phyloP scores from a whole-genome alignment of 1,140 invertebrate genomes.

The Meteorus sp. region DNA sequence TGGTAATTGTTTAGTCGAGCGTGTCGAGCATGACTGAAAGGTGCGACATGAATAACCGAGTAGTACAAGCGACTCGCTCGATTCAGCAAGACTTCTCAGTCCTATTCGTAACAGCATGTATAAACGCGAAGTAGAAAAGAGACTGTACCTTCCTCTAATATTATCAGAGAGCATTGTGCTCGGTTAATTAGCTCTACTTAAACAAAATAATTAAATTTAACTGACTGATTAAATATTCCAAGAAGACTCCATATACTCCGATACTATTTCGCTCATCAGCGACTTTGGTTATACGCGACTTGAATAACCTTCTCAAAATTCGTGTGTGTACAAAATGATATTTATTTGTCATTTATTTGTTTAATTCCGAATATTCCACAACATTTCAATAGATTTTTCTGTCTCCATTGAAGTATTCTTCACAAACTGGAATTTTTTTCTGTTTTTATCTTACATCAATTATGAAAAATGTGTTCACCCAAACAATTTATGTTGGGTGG shows the following conservation, averaged over 20 bases:
- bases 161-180: conserved; percentile 53
- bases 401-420: too few species aligned
- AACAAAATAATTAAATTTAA: conserved; percentile 53
- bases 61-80: conserved; percentile 39
- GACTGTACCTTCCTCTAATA: conserved; percentile 39
- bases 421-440: too few species aligned
- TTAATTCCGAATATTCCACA: too few species aligned
- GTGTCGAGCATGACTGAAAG: conserved; percentile 45
- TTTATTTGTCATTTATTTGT: too few species aligned
- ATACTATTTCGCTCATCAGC: too few species aligned
- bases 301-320: conserved; percentile 10
- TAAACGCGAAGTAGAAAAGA: conserved; percentile 6
- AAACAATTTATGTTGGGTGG: too few species aligned
- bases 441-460: too few species aligned
- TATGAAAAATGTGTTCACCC: too few species aligned
- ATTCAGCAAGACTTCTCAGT: conserved; percentile 35
- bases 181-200: conserved; percentile 51
- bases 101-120: conserved; percentile 14
- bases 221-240: conserved; percentile 52
- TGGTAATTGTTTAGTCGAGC: conserved; percentile 44
- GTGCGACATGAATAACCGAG: conserved; percentile 54
- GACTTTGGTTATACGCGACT: too few species aligned
- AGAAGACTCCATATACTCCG: conserved; percentile 29
- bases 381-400: too few species aligned
- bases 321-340: background rate